Evolutionary conservation across 2,797 vertebrate species (phyloP), one percentile per base, ranked within the genome.

Genomic region (Smutsia temminckii): DNA sequence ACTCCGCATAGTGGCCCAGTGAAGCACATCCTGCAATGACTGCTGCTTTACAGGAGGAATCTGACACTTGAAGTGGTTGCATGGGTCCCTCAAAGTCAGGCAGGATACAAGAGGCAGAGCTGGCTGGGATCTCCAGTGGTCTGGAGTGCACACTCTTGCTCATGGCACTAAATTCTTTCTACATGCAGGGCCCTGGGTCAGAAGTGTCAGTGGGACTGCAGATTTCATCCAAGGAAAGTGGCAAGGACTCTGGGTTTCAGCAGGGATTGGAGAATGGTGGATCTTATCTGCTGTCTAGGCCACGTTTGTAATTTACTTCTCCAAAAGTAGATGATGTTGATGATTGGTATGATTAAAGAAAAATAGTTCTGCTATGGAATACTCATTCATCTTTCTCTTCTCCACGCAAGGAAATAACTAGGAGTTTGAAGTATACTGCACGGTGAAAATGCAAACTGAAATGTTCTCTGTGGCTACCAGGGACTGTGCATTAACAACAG

Each of bases 181-280:
- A 1, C 11, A 2, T 79, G 27, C 10, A 49, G 27, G 16, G 16
- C 25, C 29, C 1, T 9, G 32, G 20, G 10, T 32, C 68, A 23
- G 0, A 66, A 61, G 40, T 23, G 11, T 23, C 25, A 5, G 0
- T 1, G 13, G 25, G n/a, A 8, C 14, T 51, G 21, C 16, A 14
- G 32, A 7, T 89, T 68, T 86, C 61, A 23, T 42, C n/a, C 72
- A 13, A 61, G 42, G 64, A 27, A 63, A 21, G 8, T 11, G 14
- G 14, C 20, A 40, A 63, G 13, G 49, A 34, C 2, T n/a, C n/a
- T 37, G 13, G 90, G 72, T 49, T 32, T 69, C 78, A 32, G 16
- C 2, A 25, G n/a, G 9, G 5, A 32, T 40, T 78, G 81, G 89
- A 64, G 13, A 13, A 32, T 23, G 32, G 13, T 29, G 20, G 51